Conservation (phyloP, 2,113 vertebrate genomes). For the Galemys pyrenaicus region DNA sequence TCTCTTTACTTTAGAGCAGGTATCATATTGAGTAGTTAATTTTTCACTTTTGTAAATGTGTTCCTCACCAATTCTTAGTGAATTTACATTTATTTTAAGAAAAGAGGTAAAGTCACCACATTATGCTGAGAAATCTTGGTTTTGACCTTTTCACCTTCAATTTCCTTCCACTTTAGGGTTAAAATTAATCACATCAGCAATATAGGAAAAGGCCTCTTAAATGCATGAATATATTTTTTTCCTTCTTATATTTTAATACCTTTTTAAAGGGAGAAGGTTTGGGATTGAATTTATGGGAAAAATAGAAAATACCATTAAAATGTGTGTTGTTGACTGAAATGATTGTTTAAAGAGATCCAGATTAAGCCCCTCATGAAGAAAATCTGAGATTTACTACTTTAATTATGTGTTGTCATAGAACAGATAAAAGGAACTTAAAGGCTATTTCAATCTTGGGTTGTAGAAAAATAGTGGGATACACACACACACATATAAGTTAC, state of each 20-base stretch:
- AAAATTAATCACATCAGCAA: neutral
- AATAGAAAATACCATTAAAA: constrained; percentile 21
- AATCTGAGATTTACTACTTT: constrained; percentile 2
- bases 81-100: constrained; percentile 24
- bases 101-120: neutral
- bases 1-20: constrained; percentile 77
- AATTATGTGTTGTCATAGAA: neutral
- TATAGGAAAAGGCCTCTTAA: neutral
- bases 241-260: neutral
- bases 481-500: neutral
- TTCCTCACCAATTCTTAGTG: constrained; percentile 22
- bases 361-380: neutral
- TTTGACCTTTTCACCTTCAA: constrained; percentile 44
- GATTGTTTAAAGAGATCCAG: neutral
- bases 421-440: neutral
- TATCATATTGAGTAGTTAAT: constrained; percentile 78
- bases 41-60: constrained; percentile 75
- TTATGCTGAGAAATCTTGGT: neutral
- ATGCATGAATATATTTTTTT: neutral
- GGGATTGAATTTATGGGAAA: neutral
- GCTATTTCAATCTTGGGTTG: neutral
- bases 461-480: neutral
- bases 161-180: neutral
- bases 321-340: neutral
- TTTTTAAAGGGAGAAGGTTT: neutral